Percentiles rank a stretch among this genome's conserved stretches.
Evolutionary conservation across 2,113 vertebrate genomes (phyloP).

Genomic region (Xenopus laevis): DNA sequence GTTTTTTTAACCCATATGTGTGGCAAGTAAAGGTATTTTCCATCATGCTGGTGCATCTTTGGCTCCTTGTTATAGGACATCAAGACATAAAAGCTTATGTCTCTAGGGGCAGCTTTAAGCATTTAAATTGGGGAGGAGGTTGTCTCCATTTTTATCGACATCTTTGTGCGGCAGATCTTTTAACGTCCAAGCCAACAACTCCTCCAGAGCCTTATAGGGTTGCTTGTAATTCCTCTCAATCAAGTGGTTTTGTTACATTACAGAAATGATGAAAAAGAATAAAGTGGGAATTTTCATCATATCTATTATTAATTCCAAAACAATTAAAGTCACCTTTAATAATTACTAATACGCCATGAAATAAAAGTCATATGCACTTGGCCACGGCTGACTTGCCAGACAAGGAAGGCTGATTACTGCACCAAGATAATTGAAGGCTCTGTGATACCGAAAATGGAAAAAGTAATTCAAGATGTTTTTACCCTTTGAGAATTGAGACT

Average conservation of each 20-base stretch:
- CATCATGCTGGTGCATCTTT: too few species aligned
- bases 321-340: slow-evolving; percentile 27
- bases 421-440: slow-evolving; percentile 31
- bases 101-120: too few species aligned
- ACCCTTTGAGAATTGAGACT: slow-evolving; percentile 3
- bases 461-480: slow-evolving; percentile 25
- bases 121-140: too few species aligned
- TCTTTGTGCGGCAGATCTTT: too few species aligned
- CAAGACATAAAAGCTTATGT: too few species aligned
- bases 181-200: too few species aligned
- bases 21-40: too few species aligned
- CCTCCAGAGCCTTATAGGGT: too few species aligned
- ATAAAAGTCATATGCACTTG: not conserved
- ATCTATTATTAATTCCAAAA: slow-evolving; percentile 13
- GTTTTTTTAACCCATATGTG: too few species aligned
- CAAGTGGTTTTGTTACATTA: not conserved
- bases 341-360: slow-evolving; percentile 14
- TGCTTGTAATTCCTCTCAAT: too few species aligned
- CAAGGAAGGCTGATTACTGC: slow-evolving; percentile 20
- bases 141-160: too few species aligned
- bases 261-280: not conserved
- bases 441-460: slow-evolving; percentile 26
- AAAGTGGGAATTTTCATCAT: slow-evolving; percentile 2
- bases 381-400: not conserved
- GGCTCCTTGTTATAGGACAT: too few species aligned